Base-by-base conservation (phyloP, 2,888 invertebrate genomes). In the Dasypogon diadema region DNA sequence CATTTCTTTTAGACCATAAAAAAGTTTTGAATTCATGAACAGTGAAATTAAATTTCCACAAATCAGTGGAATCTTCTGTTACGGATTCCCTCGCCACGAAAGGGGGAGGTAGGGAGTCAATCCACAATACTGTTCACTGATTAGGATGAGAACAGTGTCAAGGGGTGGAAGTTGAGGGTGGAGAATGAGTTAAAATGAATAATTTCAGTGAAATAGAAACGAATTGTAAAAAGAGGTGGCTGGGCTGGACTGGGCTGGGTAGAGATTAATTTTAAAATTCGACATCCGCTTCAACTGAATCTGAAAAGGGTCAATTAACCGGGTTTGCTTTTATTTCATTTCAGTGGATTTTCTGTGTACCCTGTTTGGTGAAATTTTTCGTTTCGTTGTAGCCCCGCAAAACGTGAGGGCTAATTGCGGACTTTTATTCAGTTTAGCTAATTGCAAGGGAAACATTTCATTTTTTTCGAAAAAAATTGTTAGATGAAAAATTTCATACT, bases 31-130 rank as follows among this genome's bases (percentile, higher is more conserved):
- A 75, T 77, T 60, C 58, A 54, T 60, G 77, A 77, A 30, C 63
- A 77, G 70, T 55, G 70, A 77, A 77, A 77, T 77, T 77, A 74
- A 77, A 77, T 77, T 77, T 77, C 75, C 68, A 76, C 76, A 77
- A 77, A 77, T 77, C 77, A 76, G 37, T 8, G 14, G 22, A 54
- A 30, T 18, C 26, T 30, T 54, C 70, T 70, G 54, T 70, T 70
- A 16, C 18, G 70, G 30, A 24, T 8, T 30, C 16, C 1, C 21
- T 14, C 54, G 16, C 14, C 10, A 10, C 14, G 10, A 18, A 30
- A 12, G 48, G 6, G 46, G 48, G 22, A 12, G 51, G 21, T 2
- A 3, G 37, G 70, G 65, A 37, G 22, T 60, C 24, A 2, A 22
- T 12, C 21, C 60, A 14, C 56, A 34, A 65, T 58, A 51, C 26